Base-by-base conservation (phyloP, 92 coral and sea anemone genomes). In the Actinostola sp. region DNA sequence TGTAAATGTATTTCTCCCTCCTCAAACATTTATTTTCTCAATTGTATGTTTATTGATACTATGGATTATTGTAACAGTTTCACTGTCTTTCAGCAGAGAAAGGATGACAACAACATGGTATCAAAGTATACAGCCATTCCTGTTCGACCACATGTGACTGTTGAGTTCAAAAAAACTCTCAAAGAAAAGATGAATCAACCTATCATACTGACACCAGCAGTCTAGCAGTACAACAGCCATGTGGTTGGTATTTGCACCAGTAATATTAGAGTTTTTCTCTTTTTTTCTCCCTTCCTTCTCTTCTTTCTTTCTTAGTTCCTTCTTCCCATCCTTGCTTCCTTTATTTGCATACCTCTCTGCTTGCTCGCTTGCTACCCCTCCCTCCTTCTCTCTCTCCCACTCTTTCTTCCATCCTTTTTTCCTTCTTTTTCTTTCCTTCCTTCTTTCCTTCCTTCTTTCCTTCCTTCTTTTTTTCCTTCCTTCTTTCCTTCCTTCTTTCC, bases 341-440 rank as follows among this genome's bases (percentile, higher is more conserved):
- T n/a, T n/a, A n/a, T n/a, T n/a, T n/a, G n/a, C n/a, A n/a, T n/a
- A n/a, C n/a, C n/a, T n/a, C n/a, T n/a, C n/a, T n/a, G n/a, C n/a
- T n/a, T n/a, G n/a, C n/a, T n/a, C n/a, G n/a, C n/a, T n/a, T n/a
- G n/a, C n/a, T n/a, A 23, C 28, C 24, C 10, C 11, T 20, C 28
- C 59, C 29, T 20, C 11, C 11, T 10, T 36, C 42, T 10, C 42
- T 36, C 63, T 46, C 46, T 26, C 48, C 63, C 19, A 17, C 28
- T 24, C 27, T 11, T n/a, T 12, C 9, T 55, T 24, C 61, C 21
- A 14, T 21, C 62, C 10, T 36, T 10, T 10, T 36, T 20, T 8
- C 71, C 32, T 39, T 54, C 34, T 20, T 20, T 54, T 32, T 33
- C 13, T 34, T 3, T 66, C 30, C 57, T 33, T 66, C 23, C 71